Percentiles rank a stretch among this genome's conserved stretches.
Conservation (phyloP, 23 tunicate species). For the Corella eumyota region DNA sequence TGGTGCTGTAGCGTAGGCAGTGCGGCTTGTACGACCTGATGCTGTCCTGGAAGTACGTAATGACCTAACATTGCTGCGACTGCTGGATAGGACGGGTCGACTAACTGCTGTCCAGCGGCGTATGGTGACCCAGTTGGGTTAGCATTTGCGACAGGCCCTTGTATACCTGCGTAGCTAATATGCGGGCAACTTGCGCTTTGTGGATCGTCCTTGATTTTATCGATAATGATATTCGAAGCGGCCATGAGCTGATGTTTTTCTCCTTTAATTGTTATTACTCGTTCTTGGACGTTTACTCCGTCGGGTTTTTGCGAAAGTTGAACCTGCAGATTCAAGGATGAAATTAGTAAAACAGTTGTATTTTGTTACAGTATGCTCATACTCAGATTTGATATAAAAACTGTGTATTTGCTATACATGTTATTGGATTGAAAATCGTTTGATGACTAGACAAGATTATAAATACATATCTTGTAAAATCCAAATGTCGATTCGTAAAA, state of each 20-base stretch:
- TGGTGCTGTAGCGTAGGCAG: conserved; percentile 34
- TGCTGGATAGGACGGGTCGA: conserved; percentile 49
- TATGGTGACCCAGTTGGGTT: conserved; percentile 93
- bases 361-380: too few species aligned
- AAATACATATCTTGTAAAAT: too few species aligned
- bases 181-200: conserved; percentile 87
- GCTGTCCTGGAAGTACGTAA: conserved; percentile 44
- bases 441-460: too few species aligned
- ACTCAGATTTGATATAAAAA: too few species aligned
- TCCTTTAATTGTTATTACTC: conserved; percentile 90
- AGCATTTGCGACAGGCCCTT: conserved; percentile 87
- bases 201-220: conserved; percentile 92
- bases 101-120: conserved; percentile 45
- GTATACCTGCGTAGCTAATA: conserved; percentile 63
- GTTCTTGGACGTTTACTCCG: conserved; percentile 70
- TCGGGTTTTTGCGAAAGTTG: conserved; percentile 94
- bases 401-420: too few species aligned
- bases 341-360: too few species aligned
- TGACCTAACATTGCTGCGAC: conserved; percentile 57
- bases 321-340: conserved; percentile 58
- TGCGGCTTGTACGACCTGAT: conserved; percentile 23
- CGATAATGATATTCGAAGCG: conserved; percentile 77
- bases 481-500: too few species aligned
- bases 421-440: too few species aligned
- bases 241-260: conserved; percentile 69